Conservation (phyloP, 2,888 invertebrate genomes). For the Elysia crispata region DNA sequence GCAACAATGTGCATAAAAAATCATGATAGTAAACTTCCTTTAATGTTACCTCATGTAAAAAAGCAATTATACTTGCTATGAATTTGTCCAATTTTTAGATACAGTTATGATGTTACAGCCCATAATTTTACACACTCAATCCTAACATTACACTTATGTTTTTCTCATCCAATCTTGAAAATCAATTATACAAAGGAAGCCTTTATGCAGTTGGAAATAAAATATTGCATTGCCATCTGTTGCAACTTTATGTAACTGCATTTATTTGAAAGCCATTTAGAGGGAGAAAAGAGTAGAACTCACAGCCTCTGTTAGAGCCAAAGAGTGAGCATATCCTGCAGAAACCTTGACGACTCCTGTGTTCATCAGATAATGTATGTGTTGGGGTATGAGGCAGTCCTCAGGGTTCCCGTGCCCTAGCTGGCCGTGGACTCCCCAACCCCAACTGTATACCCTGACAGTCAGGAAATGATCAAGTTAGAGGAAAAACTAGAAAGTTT, state of each 20-base stretch:
- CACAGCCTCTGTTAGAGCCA: slow-evolving; percentile 82
- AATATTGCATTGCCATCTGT: not conserved
- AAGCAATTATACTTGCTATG: no score
- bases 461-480: no score
- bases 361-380: slow-evolving; percentile 77
- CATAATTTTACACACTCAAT: no score
- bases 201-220: not conserved
- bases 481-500: no score
- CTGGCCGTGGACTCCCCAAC: slow-evolving; percentile 97
- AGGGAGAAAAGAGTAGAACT: slow-evolving; percentile 20
- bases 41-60: no score
- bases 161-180: no score
- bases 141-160: no score
- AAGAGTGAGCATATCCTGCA: slow-evolving; percentile 87
- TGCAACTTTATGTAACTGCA: not conserved
- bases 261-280: not conserved
- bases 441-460: slow-evolving; percentile 89
- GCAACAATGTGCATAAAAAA: no score
- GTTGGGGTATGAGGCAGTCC: slow-evolving; percentile 82
- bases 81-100: no score
- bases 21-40: no score
- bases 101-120: no score
- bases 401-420: slow-evolving; percentile 90
- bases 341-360: slow-evolving; percentile 83
- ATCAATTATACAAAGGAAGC: no score